Evolutionary conservation across 2,888 invertebrate genomes (phyloP).

Genomic region (Seladonia tumulorum): DNA sequence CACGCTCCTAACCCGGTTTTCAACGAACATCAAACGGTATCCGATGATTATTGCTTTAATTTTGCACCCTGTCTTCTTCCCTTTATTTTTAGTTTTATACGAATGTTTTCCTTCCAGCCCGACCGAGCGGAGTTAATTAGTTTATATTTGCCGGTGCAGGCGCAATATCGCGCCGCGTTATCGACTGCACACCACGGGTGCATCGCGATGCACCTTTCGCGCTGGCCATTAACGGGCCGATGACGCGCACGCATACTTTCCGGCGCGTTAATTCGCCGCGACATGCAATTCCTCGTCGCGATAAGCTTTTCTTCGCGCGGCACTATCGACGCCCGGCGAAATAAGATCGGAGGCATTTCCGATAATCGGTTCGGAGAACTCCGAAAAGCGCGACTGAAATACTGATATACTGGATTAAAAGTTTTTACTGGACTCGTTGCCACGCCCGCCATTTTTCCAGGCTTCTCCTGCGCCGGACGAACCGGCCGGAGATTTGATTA

Average conservation of each 20-base stretch:
- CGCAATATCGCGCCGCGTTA: conserved; percentile 52
- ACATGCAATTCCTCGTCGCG: conserved; percentile 62
- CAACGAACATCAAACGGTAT: conserved; percentile 54
- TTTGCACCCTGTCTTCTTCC: conserved; percentile 39
- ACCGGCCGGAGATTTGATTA: not conserved
- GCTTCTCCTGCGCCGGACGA: not conserved
- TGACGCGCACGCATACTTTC: conserved; percentile 60
- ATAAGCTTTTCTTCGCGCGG: conserved; percentile 23
- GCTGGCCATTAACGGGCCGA: conserved; percentile 64
- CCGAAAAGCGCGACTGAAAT: not conserved
- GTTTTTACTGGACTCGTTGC: not conserved
- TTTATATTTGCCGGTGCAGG: conserved; percentile 65
- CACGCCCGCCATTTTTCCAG: not conserved
- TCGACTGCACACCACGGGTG: conserved; percentile 21
- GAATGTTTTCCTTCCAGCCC: not conserved
- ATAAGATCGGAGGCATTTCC: conserved; percentile 40
- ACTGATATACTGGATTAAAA: not conserved
- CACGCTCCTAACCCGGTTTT: conserved; percentile 19
- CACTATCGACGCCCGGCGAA: conserved; percentile 46
- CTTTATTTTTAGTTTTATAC: conserved; percentile 22
- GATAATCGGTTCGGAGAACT: conserved; percentile 27
- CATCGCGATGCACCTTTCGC: conserved; percentile 51
- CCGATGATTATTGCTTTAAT: conserved; percentile 62
- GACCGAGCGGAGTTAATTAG: conserved; percentile 69
- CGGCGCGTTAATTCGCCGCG: conserved; percentile 60